Conservation (phyloP, 2,797 vertebrate genomes). For the Myotis pilosus region DNA sequence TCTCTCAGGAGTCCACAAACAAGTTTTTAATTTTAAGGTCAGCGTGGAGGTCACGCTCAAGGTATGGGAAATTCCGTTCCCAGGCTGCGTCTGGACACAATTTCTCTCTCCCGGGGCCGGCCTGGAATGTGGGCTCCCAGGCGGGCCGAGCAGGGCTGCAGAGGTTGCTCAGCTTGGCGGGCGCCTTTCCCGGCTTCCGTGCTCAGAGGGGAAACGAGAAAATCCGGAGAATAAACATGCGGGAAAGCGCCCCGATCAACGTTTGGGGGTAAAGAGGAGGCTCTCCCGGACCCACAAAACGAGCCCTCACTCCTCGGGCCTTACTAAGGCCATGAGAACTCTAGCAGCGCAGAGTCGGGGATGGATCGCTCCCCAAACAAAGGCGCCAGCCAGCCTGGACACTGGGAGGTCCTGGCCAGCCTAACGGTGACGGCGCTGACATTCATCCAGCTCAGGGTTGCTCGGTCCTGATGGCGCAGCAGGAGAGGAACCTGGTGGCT, state of each 20-base stretch:
- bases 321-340: slow-evolving; percentile 50
- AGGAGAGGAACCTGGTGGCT: neutral
- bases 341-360: neutral
- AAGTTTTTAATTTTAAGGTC: slow-evolving; percentile 81
- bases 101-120: slow-evolving; percentile 75
- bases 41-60: slow-evolving; percentile 68
- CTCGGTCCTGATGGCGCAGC: neutral
- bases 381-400: no score
- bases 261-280: neutral
- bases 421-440: slow-evolving; percentile 52
- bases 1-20: slow-evolving; percentile 76
- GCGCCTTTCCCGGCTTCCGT: slow-evolving; percentile 34
- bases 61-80: slow-evolving; percentile 80
- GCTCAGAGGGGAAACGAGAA: slow-evolving; percentile 27
- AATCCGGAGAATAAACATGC: neutral
- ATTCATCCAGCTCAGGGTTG: slow-evolving; percentile 60
- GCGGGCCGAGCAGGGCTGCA: slow-evolving; percentile 40
- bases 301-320: neutral
- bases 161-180: neutral
- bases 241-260: neutral
- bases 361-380: neutral
- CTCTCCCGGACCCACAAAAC: slow-evolving; percentile 21
- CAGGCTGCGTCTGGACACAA: slow-evolving; percentile 78
- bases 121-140: slow-evolving; percentile 66
- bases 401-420: no score